Conservation (phyloP, 1,140 invertebrate genomes). For the Oreohelix idahoensis region DNA sequence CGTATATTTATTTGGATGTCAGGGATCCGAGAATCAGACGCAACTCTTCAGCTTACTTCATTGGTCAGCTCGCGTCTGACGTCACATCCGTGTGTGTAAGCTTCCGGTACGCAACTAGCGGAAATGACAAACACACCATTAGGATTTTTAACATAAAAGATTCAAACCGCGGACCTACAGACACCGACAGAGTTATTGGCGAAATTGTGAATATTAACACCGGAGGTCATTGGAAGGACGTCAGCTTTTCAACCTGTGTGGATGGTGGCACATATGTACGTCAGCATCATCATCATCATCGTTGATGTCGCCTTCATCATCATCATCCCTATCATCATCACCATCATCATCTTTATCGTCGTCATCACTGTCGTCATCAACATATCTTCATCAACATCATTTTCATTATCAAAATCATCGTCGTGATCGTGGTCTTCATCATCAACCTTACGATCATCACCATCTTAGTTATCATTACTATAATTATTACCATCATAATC, state of each 20-base stretch:
- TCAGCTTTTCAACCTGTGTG: not conserved
- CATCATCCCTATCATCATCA: too few species aligned
- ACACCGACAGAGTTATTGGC: not conserved
- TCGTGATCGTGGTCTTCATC: too few species aligned
- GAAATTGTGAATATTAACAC: not conserved
- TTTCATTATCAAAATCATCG: too few species aligned
- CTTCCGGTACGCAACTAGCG: constrained; percentile 34
- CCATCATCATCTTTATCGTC: too few species aligned
- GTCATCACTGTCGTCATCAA: too few species aligned
- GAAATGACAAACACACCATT: not conserved
- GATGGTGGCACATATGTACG: not conserved
- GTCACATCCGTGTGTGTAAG: constrained; percentile 80
- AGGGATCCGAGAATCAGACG: constrained; percentile 77
- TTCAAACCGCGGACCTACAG: not conserved
- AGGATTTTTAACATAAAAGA: not conserved
- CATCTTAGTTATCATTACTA: too few species aligned
- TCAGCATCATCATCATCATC: too few species aligned
- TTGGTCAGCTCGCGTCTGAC: constrained; percentile 78
- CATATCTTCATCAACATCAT: too few species aligned
- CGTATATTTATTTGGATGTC: constrained; percentile 69
- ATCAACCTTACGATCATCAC: too few species aligned
- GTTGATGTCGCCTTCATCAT: too few species aligned
- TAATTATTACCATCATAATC: too few species aligned
- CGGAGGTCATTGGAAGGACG: not conserved
- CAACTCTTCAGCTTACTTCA: constrained; percentile 78